Base-by-base conservation (phyloP, 1,140 invertebrate genomes). In the Drosophila obscura region DNA sequence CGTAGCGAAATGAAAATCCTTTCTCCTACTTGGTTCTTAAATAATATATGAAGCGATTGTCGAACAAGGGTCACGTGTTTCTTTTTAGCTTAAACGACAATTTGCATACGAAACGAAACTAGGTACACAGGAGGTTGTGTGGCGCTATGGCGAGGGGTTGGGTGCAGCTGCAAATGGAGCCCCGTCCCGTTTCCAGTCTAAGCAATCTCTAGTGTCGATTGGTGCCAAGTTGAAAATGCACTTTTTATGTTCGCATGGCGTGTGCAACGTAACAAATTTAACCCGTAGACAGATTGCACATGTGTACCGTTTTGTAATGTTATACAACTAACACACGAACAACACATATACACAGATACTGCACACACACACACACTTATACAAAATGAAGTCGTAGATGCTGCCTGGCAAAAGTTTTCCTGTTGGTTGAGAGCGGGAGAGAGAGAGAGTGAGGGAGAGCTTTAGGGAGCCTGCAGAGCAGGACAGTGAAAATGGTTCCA, bases 171-270 rank as follows among this genome's bases (percentile, higher is more conserved):
- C 52, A 50, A 56, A 26, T 41, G 44, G 26, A 45, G 46, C 22
- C 51, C 48, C 22, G 41, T 51, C 60, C 11, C 35, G 11, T 39
- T 13, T 5, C 0, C 35, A 45, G 39, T 60, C 22, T 58, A 44
- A 50, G 68, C 66, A 72, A 71, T 72, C 49, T 72, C 51, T 72
- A 72, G 66, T 72, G 68, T 72, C 68, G 57, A 56, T 65, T 56
- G 68, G 74, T 72, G 75, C 73, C 77, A 78, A 78, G 75, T 78
- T 72, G 75, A 69, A 78, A 78, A 78, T 78, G 75, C 75, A 77
- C 60, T 78, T 78, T 78, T 78, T 78, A 78, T 78, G 75, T 78
- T 78, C 66, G 53, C 51, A 58, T 77, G 43, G 57, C 73, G 73
- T 76, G 72, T 75, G 73, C 73, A 69, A 59, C 73, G 61, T 75